Conservation (phyloP, 2,888 invertebrate species). For the Cheilosia impressa region DNA sequence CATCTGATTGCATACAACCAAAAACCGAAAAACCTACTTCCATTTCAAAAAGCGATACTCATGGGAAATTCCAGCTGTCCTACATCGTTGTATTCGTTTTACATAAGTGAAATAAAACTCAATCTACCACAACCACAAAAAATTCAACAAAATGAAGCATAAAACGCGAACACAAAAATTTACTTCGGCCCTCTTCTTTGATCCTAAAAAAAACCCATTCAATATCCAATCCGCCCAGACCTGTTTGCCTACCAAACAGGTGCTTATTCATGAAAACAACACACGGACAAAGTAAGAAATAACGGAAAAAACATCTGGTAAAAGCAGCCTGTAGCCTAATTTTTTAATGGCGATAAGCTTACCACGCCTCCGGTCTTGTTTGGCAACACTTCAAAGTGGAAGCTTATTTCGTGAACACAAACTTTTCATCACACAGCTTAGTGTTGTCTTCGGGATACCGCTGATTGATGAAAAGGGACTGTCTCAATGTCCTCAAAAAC, state of each 20-base stretch:
- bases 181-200: conserved; percentile 54
- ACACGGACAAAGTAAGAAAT: neutral
- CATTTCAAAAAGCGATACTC: conserved; percentile 33
- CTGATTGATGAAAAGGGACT: no score
- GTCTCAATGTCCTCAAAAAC: no score
- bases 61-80: conserved; percentile 3
- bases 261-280: neutral
- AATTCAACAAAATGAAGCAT: neutral
- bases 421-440: no score
- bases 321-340: no score
- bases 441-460: no score
- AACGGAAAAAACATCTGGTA: neutral
- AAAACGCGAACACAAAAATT: conserved; percentile 47
- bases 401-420: no score
- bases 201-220: conserved; percentile 42
- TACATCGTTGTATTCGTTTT: conserved; percentile 23
- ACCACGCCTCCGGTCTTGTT: no score
- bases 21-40: neutral
- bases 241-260: neutral
- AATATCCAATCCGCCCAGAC: conserved; percentile 24
- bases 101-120: conserved; percentile 1
- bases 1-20: no score
- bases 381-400: no score
- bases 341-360: no score
- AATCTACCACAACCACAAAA: conserved; percentile 2